Percentiles rank a stretch among this genome's conserved stretches.
Evolutionary conservation across 2,888 invertebrate genomes (phyloP).

Genomic region (Volucella bombylans): DNA sequence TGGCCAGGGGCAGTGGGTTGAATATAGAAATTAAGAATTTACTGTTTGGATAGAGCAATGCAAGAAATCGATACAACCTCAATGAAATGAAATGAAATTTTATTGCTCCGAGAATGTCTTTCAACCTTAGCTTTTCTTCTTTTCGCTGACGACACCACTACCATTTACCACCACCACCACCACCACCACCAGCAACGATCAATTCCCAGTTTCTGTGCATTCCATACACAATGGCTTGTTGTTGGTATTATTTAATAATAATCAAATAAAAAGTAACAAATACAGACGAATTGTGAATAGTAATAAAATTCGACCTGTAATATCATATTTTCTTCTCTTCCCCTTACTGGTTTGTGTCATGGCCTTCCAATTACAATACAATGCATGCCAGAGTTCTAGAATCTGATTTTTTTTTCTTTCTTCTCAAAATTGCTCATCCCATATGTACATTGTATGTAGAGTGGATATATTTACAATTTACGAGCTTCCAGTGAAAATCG

Average conservation of each 20-base stretch:
- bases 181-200: background rate
- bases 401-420: no score
- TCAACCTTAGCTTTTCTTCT: slow-evolving; percentile 10
- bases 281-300: background rate
- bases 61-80: slow-evolving; percentile 72
- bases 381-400: no score
- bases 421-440: no score
- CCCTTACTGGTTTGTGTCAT: no score
- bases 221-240: slow-evolving; percentile 37
- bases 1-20: slow-evolving; percentile 24
- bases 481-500: no score
- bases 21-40: slow-evolving; percentile 71
- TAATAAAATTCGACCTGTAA: no score
- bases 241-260: slow-evolving; percentile 57
- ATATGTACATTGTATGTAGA: no score
- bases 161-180: slow-evolving; percentile 29
- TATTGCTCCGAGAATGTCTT: slow-evolving; percentile 68
- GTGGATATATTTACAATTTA: no score
- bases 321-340: no score
- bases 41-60: slow-evolving; percentile 66
- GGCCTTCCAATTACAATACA: no score
- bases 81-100: slow-evolving; percentile 72
- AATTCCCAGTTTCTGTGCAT: slow-evolving; percentile 28
- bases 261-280: slow-evolving; percentile 6
- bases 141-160: slow-evolving; percentile 11